Conservation (phyloP, 2,888 invertebrate genomes). For the Cylloceria caligata region DNA sequence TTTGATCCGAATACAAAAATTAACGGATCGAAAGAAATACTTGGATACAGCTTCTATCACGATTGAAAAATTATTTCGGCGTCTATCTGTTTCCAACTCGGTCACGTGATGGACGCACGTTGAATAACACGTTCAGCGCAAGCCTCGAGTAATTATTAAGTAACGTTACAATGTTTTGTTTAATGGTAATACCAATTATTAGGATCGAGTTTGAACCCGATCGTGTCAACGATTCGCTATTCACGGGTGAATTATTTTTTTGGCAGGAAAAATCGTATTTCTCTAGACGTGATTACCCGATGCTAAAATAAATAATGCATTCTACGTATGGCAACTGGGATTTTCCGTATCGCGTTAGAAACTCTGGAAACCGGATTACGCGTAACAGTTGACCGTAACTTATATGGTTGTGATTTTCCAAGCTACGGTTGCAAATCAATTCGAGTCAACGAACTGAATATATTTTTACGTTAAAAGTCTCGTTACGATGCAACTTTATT, state of each 20-base stretch:
- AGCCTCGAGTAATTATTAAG: slow-evolving; percentile 29
- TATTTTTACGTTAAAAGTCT: slow-evolving; percentile 3
- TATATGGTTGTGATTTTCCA: slow-evolving; percentile 50
- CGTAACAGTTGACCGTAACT: slow-evolving; percentile 50
- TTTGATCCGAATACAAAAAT: too few relatives aligned
- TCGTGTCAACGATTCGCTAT: slow-evolving; percentile 7
- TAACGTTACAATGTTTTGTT: not conserved
- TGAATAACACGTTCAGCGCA: too few relatives aligned
- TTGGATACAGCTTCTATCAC: too few relatives aligned
- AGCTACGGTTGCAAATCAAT: not conserved
- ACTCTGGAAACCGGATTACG: slow-evolving; percentile 47
- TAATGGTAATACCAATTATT: slow-evolving; percentile 33
- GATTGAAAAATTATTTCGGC: too few relatives aligned
- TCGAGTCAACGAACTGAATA: not conserved
- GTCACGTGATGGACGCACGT: too few relatives aligned
- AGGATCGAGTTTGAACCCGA: not conserved
- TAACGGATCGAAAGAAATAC: too few relatives aligned
- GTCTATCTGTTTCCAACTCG: too few relatives aligned
- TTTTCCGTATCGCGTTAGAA: slow-evolving; percentile 55
- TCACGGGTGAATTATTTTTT: slow-evolving; percentile 27
- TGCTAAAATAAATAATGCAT: slow-evolving; percentile 55
- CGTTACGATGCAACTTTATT: not conserved
- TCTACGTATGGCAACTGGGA: slow-evolving; percentile 43
- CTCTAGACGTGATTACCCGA: slow-evolving; percentile 4
- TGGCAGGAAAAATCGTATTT: slow-evolving; percentile 7